A percentile compares a stretch with the other conserved stretches of the same genome.
phyloP scores from a whole-genome alignment of 2,888 invertebrate species.

The Ceratothoa steindachneri region DNA sequence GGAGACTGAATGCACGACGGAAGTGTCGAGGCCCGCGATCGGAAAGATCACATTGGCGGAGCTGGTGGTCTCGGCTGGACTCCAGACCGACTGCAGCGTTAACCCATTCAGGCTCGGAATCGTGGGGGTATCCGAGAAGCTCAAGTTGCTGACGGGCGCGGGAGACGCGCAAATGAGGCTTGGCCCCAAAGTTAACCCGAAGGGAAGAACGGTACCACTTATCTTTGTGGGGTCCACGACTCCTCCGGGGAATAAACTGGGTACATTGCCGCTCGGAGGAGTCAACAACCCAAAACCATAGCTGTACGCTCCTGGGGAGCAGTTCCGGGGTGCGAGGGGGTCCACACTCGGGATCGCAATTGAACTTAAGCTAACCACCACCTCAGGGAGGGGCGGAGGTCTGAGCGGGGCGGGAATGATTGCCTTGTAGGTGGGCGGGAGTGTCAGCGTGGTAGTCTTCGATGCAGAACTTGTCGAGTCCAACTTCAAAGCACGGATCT shows the following conservation, averaged over 20 bases:
- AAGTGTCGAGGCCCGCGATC: background rate
- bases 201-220: background rate
- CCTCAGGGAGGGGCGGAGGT: background rate
- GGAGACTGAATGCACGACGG: background rate
- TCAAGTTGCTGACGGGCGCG: background rate
- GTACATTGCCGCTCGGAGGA: background rate
- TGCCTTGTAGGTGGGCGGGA: background rate
- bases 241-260: background rate
- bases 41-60: background rate
- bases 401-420: background rate
- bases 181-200: background rate
- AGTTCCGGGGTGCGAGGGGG: background rate
- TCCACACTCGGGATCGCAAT: background rate
- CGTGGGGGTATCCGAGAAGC: background rate
- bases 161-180: background rate
- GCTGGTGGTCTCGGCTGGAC: background rate
- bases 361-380: background rate
- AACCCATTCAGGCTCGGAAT: background rate
- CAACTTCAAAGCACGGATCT: background rate
- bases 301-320: background rate
- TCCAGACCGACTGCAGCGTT: background rate
- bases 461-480: background rate
- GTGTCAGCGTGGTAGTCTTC: background rate
- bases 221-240: conserved; percentile 1
- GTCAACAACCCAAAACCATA: background rate